These are phyloP conservation scores for Lordiphosa andalusiaca DNA, from an alignment of 2,888 invertebrate species.

Conservation along the genomic window DNA sequence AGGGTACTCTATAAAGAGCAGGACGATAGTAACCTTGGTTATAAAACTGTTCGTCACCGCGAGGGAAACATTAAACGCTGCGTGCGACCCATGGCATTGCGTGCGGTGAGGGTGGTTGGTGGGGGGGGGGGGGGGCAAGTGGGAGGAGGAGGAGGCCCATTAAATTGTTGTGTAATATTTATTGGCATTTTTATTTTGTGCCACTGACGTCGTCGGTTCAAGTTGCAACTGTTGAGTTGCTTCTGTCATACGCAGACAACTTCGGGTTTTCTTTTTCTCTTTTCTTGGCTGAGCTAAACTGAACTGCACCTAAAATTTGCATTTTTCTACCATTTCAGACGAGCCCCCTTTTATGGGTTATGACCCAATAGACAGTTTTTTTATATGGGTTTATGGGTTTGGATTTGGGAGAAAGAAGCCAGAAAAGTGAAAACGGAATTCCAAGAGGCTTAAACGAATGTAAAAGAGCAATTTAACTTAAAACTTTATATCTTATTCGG, in stretches of 20 bases:
- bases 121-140: background rate
- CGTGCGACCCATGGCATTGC: constrained; percentile 38
- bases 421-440: no score
- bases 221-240: constrained; percentile 36
- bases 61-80: constrained; percentile 37
- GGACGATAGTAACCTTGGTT: constrained; percentile 52
- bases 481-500: no score
- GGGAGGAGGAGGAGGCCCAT: background rate
- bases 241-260: constrained; percentile 1
- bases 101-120: constrained; percentile 8
- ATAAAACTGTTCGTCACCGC: constrained; percentile 43
- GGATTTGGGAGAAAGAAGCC: background rate
- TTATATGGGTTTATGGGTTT: constrained; percentile 37
- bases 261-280: background rate
- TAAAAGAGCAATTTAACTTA: no score
- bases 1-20: constrained; percentile 10
- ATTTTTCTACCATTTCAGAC: constrained; percentile 13
- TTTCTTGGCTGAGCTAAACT: no score
- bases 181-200: constrained; percentile 53
- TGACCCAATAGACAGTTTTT: constrained; percentile 23
- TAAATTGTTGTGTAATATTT: constrained; percentile 48
- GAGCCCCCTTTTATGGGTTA: constrained; percentile 30
- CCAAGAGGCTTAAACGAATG: no score
- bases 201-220: constrained; percentile 51
- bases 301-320: background rate